These are phyloP conservation scores for Heptranchias perlo DNA, from an alignment of 2,113 vertebrate species.

Conservation along the genomic window DNA sequence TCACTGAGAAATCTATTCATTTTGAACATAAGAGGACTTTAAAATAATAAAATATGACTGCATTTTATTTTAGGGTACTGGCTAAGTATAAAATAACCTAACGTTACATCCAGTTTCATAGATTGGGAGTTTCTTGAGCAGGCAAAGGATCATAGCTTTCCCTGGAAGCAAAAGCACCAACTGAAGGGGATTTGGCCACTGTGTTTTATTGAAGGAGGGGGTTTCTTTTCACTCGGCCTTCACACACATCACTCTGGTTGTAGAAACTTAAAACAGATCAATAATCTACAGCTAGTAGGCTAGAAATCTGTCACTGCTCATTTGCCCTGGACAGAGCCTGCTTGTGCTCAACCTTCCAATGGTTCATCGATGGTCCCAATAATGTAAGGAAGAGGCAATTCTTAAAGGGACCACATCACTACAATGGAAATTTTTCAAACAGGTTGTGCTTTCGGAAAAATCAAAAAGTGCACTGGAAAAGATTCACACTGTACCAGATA, in stretches of 20 bases:
- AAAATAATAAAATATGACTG: background rate
- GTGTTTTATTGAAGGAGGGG: background rate
- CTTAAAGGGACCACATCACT: background rate
- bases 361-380: background rate
- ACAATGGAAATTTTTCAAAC: background rate
- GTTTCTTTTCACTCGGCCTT: background rate
- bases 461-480: background rate
- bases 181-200: background rate
- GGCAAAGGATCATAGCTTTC: background rate
- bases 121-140: background rate
- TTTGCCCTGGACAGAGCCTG: background rate
- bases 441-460: background rate
- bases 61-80: background rate
- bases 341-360: background rate
- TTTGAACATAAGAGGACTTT: background rate
- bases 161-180: background rate
- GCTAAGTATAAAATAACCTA: background rate
- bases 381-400: background rate
- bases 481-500: background rate
- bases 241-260: background rate
- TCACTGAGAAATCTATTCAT: background rate
- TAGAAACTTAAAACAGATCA: background rate
- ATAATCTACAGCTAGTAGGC: background rate
- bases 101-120: background rate
- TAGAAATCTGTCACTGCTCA: background rate